Conservation (phyloP, 2,797 vertebrate genomes). For the Hipposideros larvatus region DNA sequence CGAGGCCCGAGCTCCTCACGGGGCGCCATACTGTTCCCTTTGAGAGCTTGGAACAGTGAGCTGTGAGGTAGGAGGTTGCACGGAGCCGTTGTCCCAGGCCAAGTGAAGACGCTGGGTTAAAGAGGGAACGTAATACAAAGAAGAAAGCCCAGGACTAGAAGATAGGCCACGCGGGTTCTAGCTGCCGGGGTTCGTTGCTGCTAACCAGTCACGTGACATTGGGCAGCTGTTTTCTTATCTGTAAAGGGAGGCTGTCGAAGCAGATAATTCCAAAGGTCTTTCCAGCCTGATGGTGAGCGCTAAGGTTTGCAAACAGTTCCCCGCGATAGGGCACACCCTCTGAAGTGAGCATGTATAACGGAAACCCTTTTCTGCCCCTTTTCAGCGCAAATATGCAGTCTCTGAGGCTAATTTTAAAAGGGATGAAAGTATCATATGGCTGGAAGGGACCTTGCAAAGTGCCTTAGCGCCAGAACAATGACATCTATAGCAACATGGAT, state of each 20-base stretch:
- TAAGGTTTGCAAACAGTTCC: not conserved
- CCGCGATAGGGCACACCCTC: not conserved
- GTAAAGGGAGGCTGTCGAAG: not conserved
- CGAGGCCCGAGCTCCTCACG: no score
- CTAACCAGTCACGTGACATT: not conserved
- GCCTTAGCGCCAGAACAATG: not conserved
- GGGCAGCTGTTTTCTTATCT: not conserved
- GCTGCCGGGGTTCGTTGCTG: not conserved
- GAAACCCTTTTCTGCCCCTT: not conserved
- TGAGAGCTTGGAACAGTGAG: not conserved
- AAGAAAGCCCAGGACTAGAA: not conserved
- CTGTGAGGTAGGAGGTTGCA: not conserved
- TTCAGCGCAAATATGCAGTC: not conserved
- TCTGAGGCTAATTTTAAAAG: not conserved
- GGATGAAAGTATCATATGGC: not conserved
- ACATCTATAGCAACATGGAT: not conserved
- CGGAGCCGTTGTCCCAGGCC: not conserved
- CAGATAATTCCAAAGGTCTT: not conserved
- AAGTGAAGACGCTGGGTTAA: not conserved
- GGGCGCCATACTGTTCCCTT: not conserved
- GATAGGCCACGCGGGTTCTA: not conserved
- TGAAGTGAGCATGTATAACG: not conserved
- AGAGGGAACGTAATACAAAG: not conserved
- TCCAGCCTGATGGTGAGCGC: not conserved
- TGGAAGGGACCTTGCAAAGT: not conserved